Conservation (phyloP, 2,113 vertebrate species). For the Pandion haliaetus region DNA sequence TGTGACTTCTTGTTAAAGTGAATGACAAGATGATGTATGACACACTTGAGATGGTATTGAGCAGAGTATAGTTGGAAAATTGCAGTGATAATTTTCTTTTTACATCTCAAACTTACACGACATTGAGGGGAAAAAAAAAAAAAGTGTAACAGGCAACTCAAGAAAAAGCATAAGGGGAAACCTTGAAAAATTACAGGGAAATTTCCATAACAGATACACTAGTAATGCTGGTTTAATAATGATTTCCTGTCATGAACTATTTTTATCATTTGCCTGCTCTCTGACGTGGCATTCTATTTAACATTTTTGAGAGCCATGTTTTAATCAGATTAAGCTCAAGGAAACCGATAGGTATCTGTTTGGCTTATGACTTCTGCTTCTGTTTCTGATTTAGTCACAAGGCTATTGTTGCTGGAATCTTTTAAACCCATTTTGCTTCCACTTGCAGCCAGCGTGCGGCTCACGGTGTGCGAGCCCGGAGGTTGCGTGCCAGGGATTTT, state of each 20-base stretch:
- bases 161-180: slow-evolving; percentile 54
- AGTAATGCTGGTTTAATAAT: slow-evolving; percentile 73
- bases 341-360: slow-evolving; percentile 81
- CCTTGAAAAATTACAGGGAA: slow-evolving; percentile 73
- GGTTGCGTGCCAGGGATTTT: slow-evolving; percentile 60
- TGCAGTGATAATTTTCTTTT: slow-evolving; percentile 60
- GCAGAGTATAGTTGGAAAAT: slow-evolving; percentile 45
- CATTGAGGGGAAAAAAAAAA: background rate
- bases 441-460: slow-evolving; percentile 68
- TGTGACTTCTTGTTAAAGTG: slow-evolving; percentile 34
- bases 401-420: slow-evolving; percentile 79
- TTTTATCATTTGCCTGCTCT: slow-evolving; percentile 73
- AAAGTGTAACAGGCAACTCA: background rate
- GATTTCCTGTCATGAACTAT: slow-evolving; percentile 76
- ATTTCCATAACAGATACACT: slow-evolving; percentile 77
- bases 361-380: slow-evolving; percentile 74
- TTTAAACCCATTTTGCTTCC: slow-evolving; percentile 73
- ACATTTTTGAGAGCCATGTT: slow-evolving; percentile 73
- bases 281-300: slow-evolving; percentile 75
- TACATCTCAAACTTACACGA: slow-evolving; percentile 44
- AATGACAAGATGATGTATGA: slow-evolving; percentile 35
- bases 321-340: slow-evolving; percentile 84
- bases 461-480: slow-evolving; percentile 34
- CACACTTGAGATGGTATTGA: slow-evolving; percentile 47
- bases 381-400: slow-evolving; percentile 83